Evolutionary conservation across 1,140 invertebrate genomes (phyloP).

Genomic region (Lordiphosa clarofinis): DNA sequence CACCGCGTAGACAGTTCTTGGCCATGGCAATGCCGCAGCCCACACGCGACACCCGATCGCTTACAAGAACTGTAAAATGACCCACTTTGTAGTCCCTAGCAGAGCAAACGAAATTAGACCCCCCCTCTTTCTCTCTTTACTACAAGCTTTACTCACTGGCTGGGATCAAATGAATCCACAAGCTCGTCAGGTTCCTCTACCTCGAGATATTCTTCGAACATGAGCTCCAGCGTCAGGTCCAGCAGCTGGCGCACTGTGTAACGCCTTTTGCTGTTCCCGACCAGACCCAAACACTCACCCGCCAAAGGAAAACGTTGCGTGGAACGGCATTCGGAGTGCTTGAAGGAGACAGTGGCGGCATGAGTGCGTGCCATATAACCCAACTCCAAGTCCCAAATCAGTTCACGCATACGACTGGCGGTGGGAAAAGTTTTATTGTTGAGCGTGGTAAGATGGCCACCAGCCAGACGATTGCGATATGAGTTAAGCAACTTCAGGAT

Average conservation of each 20-base stretch:
- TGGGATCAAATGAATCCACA: neutral
- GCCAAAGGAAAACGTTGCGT: conserved; percentile 31
- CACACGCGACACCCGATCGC: conserved; percentile 49
- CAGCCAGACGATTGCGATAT: conserved; percentile 29
- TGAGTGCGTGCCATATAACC: conserved; percentile 45
- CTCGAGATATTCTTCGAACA: conserved; percentile 18
- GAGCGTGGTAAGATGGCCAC: conserved; percentile 9
- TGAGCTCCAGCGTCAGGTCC: neutral
- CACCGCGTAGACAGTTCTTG: conserved; percentile 4
- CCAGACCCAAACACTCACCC: conserved; percentile 29
- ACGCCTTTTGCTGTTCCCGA: neutral
- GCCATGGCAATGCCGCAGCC: conserved; percentile 35
- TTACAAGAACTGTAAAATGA: conserved; percentile 30
- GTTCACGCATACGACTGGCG: conserved; percentile 50
- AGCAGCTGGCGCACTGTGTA: conserved; percentile 2
- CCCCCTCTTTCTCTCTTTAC: neutral
- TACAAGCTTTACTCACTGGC: conserved; percentile 3
- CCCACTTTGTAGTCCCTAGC: conserved; percentile 5
- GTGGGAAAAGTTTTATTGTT: conserved; percentile 12
- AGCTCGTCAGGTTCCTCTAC: conserved; percentile 26
- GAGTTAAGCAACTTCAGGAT: conserved; percentile 10
- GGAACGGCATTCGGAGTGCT: conserved; percentile 34
- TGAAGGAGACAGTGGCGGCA: conserved; percentile 37
- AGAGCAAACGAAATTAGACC: neutral
- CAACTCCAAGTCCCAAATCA: conserved; percentile 60